Evolutionary conservation across 2,797 vertebrate genomes (phyloP).

Genomic region (Tokudaia muenninki): DNA sequence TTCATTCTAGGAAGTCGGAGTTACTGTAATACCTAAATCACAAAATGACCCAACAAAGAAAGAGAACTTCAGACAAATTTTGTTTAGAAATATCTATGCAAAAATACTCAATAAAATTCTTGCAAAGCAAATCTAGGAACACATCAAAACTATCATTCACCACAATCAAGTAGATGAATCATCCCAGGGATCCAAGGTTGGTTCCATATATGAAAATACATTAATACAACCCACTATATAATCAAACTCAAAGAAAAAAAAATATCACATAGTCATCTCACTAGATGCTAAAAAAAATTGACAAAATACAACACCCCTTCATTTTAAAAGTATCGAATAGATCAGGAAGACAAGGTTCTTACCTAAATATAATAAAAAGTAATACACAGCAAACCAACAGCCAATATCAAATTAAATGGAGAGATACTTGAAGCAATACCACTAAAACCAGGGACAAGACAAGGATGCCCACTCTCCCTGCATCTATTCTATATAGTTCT

Average conservation of each 20-base stretch:
- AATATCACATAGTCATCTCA: not conserved
- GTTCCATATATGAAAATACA: not conserved
- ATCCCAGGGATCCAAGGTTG: not conserved
- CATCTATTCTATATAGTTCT: not conserved
- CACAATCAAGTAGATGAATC: not conserved
- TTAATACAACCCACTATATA: not conserved
- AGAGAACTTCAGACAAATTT: not conserved
- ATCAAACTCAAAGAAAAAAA: not conserved
- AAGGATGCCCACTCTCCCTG: not conserved
- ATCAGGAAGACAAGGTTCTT: not conserved
- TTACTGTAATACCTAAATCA: not conserved
- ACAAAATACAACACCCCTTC: not conserved
- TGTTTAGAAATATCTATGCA: too few relatives aligned
- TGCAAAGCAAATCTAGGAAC: too few relatives aligned
- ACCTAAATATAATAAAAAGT: not conserved
- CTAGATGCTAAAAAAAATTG: not conserved
- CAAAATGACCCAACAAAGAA: not conserved
- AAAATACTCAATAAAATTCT: too few relatives aligned
- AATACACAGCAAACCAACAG: not conserved
- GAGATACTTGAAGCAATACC: not conserved
- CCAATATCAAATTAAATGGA: not conserved
- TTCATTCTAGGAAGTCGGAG: not conserved
- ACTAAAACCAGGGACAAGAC: not conserved
- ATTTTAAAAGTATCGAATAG: not conserved
- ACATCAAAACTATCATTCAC: not conserved